Evolutionary conservation across 2,888 invertebrate genomes (phyloP).

Genomic region (Polyommatus iphigenia): DNA sequence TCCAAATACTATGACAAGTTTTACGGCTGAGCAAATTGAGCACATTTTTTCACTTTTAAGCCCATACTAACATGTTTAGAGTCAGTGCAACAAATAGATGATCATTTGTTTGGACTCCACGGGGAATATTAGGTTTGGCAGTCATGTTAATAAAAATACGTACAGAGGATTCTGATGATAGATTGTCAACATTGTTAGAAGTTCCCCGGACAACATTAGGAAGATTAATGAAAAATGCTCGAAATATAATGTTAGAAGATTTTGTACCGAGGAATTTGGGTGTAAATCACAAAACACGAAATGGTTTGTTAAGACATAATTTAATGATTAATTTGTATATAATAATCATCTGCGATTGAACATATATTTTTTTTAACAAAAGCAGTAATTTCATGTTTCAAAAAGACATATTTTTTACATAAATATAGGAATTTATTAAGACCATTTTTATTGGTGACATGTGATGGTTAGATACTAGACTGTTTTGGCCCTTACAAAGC

Average conservation of each 20-base stretch:
- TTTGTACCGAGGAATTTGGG: slow-evolving; percentile 8
- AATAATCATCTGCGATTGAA: not conserved
- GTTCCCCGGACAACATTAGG: not conserved
- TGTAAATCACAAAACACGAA: not conserved
- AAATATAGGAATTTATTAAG: not conserved
- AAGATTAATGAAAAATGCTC: not conserved
- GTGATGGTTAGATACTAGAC: not conserved
- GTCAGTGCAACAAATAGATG: not conserved
- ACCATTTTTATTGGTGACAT: not conserved
- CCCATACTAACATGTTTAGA: not conserved
- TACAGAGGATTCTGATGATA: not conserved
- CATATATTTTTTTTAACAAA: too few relatives aligned
- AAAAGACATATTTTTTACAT: not conserved
- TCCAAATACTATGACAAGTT: too few relatives aligned
- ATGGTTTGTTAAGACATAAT: not conserved
- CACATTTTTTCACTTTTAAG: too few relatives aligned
- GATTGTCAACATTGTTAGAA: not conserved
- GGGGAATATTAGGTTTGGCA: not conserved
- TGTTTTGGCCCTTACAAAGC: too few relatives aligned
- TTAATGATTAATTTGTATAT: not conserved
- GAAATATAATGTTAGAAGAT: not conserved
- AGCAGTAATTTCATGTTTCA: not conserved
- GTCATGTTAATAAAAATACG: not conserved
- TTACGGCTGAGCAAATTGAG: too few relatives aligned
- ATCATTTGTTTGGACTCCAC: not conserved